These are phyloP conservation scores for Cladorhizidae sp. DNA, from an alignment of 37 sponge, comb jelly and placozoan species.

Conservation along the genomic window DNA sequence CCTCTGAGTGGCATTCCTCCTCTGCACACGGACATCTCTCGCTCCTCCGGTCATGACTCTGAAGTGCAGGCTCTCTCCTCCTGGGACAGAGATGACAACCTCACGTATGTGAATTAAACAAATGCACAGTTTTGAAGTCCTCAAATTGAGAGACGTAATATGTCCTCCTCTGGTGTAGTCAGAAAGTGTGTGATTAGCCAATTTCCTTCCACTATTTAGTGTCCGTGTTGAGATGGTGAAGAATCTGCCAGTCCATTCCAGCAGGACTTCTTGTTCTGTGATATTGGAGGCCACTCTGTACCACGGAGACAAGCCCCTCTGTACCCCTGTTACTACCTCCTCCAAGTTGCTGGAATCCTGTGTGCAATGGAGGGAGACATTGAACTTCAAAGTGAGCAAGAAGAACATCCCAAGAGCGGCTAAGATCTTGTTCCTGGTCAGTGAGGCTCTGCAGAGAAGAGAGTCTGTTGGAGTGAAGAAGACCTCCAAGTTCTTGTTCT, in stretches of 20 bases:
- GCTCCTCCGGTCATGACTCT: background rate
- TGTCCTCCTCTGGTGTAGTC: background rate
- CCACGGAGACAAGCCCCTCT: conserved; percentile 69
- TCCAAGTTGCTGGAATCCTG: background rate
- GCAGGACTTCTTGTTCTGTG: background rate
- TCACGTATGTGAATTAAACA: conserved; percentile 36
- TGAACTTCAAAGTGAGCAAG: conserved; percentile 53
- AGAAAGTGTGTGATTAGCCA: no score
- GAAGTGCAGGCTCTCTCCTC: conserved; percentile 44
- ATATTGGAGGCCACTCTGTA: conserved; percentile 61
- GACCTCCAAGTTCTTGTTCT: conserved; percentile 39
- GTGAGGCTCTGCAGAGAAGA: conserved; percentile 18
- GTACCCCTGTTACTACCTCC: conserved; percentile 24
- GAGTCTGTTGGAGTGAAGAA: conserved; percentile 32
- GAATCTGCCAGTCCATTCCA: conserved; percentile 27
- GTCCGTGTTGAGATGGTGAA: conserved; percentile 5
- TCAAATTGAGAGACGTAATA: background rate
- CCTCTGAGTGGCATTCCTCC: conserved; percentile 47
- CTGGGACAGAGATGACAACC: conserved; percentile 55
- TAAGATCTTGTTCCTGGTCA: conserved; percentile 44
- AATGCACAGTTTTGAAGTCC: background rate
- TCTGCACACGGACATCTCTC: conserved; percentile 46
- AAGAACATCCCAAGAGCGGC: conserved; percentile 71
- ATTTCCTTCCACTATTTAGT: background rate
- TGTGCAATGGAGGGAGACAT: conserved; percentile 37